These are phyloP conservation scores for Loxodonta africana DNA, from an alignment of 2,113 vertebrate species.

Conservation along the genomic window DNA sequence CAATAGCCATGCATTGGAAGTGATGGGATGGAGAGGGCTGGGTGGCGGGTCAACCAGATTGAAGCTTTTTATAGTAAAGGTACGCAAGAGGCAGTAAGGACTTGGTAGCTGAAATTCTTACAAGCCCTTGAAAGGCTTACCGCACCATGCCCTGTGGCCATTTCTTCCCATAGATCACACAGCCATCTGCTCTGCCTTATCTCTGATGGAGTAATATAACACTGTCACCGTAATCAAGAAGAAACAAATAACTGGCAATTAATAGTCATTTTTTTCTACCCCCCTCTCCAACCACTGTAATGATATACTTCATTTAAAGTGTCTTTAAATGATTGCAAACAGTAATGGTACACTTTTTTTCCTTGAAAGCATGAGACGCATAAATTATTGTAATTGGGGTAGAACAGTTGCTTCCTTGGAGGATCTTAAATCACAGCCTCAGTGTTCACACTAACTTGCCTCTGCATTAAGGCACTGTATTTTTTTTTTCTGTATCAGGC, in stretches of 20 bases:
- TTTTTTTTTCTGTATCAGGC: too few species aligned
- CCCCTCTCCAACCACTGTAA: not conserved
- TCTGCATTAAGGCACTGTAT: not conserved
- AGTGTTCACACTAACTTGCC: conserved; percentile 26
- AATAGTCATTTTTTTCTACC: conserved; percentile 36
- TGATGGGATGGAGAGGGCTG: not conserved
- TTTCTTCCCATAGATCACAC: not conserved
- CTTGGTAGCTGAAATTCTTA: not conserved
- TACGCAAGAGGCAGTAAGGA: not conserved
- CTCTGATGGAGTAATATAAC: not conserved
- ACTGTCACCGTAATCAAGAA: conserved; percentile 9
- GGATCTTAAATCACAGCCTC: conserved; percentile 48
- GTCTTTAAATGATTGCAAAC: conserved; percentile 58
- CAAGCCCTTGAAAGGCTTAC: not conserved
- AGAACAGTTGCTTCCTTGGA: conserved; percentile 15
- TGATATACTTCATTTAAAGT: conserved; percentile 21
- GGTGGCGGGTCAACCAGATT: not conserved
- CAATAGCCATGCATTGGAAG: not conserved
- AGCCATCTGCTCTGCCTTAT: not conserved
- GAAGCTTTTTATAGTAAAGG: not conserved
- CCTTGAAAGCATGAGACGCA: conserved; percentile 8
- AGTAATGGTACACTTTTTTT: not conserved
- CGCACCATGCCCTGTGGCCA: not conserved
- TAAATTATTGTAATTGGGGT: conserved; percentile 48
- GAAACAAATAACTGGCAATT: conserved; percentile 24